Conservation (phyloP, 1,140 invertebrate species). For the Calephelis virginiensis region DNA sequence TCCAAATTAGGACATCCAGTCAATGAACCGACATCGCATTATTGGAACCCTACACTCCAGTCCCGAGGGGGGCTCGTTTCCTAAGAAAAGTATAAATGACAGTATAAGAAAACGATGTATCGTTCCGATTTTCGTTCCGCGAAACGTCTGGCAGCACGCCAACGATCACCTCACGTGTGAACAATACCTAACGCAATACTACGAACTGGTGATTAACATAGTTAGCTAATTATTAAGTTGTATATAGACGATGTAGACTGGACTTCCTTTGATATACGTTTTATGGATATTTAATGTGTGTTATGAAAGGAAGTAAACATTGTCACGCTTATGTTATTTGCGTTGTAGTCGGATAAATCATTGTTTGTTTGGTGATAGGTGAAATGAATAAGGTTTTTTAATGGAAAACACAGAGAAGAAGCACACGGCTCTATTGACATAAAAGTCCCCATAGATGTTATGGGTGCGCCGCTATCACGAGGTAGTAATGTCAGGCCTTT, state of each 20-base stretch:
- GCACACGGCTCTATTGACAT: too few relatives aligned
- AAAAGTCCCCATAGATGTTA: too few relatives aligned
- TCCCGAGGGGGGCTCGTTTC: conserved; percentile 27
- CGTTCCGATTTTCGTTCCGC: conserved; percentile 16
- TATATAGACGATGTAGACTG: neutral
- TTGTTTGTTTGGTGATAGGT: too few relatives aligned
- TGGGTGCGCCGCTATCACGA: too few relatives aligned
- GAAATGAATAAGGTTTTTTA: too few relatives aligned
- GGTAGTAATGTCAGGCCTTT: too few relatives aligned
- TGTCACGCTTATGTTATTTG: too few relatives aligned
- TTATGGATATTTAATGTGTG: too few relatives aligned
- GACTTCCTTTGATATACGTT: too few relatives aligned
- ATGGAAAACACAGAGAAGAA: too few relatives aligned
- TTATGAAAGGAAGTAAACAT: too few relatives aligned
- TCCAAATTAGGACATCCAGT: conserved; percentile 15
- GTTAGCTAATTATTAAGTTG: conserved; percentile 12
- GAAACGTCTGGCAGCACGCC: conserved; percentile 18
- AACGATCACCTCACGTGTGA: conserved; percentile 15
- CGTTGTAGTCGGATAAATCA: too few relatives aligned
- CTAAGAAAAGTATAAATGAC: conserved; percentile 44
- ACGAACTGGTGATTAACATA: conserved; percentile 18
- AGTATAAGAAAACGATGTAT: conserved; percentile 24
- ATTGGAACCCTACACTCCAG: conserved; percentile 17
- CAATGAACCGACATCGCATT: conserved; percentile 31
- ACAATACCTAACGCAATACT: conserved; percentile 18